Evolutionary conservation across 2,113 vertebrate genomes (phyloP).

Genomic region (Calidris pygmaea): DNA sequence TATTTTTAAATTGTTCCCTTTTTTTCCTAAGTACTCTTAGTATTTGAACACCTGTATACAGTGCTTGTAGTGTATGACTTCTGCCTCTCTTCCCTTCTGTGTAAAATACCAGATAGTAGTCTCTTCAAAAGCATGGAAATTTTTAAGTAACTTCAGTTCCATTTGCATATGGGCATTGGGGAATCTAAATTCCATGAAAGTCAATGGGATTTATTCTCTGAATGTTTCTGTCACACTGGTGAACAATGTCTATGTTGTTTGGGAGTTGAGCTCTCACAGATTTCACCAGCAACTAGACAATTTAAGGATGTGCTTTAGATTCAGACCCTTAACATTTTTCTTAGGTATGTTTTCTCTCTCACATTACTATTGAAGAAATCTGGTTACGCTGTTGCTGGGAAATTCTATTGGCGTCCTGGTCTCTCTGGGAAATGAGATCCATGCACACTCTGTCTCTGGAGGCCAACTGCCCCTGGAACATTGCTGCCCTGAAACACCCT

Average conservation of each 20-base stretch:
- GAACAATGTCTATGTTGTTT: not conserved
- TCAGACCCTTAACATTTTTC: not conserved
- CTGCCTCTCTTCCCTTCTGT: not conserved
- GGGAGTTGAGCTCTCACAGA: not conserved
- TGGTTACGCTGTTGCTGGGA: not conserved
- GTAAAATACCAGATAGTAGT: not conserved
- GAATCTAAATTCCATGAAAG: not conserved
- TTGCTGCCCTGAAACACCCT: not conserved
- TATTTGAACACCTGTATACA: not conserved
- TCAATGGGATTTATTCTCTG: not conserved
- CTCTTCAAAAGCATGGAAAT: not conserved
- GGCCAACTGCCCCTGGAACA: not conserved
- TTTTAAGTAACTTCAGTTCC: not conserved
- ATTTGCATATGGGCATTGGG: not conserved
- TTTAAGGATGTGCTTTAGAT: not conserved
- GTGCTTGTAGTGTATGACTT: not conserved
- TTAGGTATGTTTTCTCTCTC: not conserved
- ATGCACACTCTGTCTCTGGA: not conserved
- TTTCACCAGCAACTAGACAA: not conserved
- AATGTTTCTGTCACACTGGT: not conserved
- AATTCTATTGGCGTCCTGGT: not conserved
- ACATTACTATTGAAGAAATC: not conserved
- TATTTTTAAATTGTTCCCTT: not conserved
- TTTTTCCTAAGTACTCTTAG: not conserved
- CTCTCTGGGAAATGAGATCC: not conserved